phyloP scores from a whole-genome alignment of 2,113 vertebrate genomes.

The Pteruthius melanotis region DNA sequence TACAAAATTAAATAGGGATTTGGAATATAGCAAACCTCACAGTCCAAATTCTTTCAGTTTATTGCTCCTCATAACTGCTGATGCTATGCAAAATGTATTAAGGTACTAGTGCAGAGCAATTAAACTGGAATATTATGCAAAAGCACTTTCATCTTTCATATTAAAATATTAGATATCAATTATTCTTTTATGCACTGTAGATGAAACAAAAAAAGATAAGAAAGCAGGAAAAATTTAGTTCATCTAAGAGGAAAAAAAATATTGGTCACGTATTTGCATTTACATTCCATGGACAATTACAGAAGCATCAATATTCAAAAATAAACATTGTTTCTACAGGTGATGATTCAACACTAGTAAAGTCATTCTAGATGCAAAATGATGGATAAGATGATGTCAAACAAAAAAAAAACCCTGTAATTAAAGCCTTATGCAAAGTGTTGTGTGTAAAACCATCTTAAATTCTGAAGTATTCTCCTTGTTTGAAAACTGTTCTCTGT shows the following conservation, averaged over 20 bases:
- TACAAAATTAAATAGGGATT: neutral
- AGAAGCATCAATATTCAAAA: neutral
- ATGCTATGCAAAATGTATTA: neutral
- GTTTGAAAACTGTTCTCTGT: neutral
- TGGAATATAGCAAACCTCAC: neutral
- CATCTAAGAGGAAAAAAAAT: neutral
- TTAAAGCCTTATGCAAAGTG: neutral
- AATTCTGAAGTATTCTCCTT: neutral
- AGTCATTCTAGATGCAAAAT: neutral
- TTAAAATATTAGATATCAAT: conserved; percentile 40
- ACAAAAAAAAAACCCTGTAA: neutral
- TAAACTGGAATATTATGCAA: neutral
- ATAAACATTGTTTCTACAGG: neutral
- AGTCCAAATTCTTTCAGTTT: neutral
- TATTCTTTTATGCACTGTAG: conserved; percentile 6
- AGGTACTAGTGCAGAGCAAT: neutral
- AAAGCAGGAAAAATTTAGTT: neutral
- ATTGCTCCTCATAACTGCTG: neutral
- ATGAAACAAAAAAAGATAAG: neutral
- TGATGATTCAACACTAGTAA: neutral
- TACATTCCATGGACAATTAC: neutral
- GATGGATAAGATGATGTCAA: neutral
- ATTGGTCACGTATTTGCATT: neutral
- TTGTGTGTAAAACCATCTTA: fast-evolving
- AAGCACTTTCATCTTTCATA: neutral